A percentile compares a stretch with the other conserved stretches of the same genome.
Conservation (phyloP, 2,797 vertebrate species). For the Schizopygopsis malacanthus region DNA sequence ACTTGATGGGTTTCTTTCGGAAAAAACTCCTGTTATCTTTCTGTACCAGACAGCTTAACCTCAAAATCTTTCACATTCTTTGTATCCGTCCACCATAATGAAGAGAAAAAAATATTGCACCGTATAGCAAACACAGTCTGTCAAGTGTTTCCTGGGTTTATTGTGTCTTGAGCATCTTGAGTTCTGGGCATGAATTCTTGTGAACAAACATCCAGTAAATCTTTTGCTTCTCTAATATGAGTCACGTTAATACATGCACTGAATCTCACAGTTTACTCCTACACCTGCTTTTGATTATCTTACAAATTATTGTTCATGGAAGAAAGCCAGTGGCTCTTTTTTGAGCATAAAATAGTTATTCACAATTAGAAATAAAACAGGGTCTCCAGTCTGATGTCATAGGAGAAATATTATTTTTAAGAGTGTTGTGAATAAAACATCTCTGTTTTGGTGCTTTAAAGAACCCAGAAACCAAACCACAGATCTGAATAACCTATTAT, state of each 20-base stretch:
- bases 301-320: slow-evolving; percentile 8
- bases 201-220: slow-evolving; percentile 6
- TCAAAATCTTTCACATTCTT: slow-evolving; percentile 22
- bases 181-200: slow-evolving; percentile 22
- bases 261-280: background rate
- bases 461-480: background rate
- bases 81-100: background rate
- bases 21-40: background rate
- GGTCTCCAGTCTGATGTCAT: background rate
- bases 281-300: slow-evolving; percentile 13
- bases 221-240: slow-evolving; percentile 2
- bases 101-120: background rate
- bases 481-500: background rate
- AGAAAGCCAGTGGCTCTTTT: slow-evolving; percentile 8
- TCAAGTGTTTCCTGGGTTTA: slow-evolving; percentile 25
- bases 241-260: slow-evolving; percentile 1
- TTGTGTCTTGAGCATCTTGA: slow-evolving; percentile 33
- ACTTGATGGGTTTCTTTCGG: slow-evolving; percentile 6
- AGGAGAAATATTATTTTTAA: background rate
- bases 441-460: background rate
- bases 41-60: slow-evolving; percentile 1
- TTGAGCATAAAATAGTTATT: background rate
- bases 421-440: background rate
- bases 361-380: background rate
- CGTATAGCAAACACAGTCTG: background rate